phyloP scores from a whole-genome alignment of 2,888 invertebrate species.

The Apotomis betuletana region DNA sequence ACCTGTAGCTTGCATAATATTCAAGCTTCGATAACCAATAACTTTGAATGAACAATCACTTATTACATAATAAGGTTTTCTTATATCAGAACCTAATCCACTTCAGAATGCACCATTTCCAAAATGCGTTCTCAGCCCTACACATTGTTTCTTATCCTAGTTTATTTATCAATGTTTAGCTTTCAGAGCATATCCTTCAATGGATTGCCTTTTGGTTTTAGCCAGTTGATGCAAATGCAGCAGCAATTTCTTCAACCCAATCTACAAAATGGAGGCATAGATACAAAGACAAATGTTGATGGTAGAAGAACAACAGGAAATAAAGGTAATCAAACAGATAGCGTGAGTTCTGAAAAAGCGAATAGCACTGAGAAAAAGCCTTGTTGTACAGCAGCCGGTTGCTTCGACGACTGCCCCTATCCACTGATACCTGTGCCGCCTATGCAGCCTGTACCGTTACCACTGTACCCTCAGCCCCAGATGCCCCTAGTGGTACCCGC shows the following conservation, averaged over 20 bases:
- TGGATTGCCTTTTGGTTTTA: constrained; percentile 10
- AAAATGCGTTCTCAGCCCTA: constrained; percentile 16
- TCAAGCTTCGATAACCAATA: not conserved
- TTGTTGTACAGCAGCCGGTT: constrained; percentile 34
- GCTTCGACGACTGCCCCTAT: constrained; percentile 28
- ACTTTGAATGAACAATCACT: constrained; percentile 27
- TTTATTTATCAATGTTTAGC: constrained; percentile 8
- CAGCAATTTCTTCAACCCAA: not conserved
- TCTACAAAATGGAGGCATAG: not conserved
- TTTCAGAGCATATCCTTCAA: constrained; percentile 21
- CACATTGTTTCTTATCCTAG: constrained; percentile 9
- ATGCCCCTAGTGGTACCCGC: constrained; percentile 60
- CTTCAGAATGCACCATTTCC: constrained; percentile 9
- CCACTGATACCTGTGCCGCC: constrained; percentile 37
- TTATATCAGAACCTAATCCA: constrained; percentile 13
- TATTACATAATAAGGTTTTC: not conserved
- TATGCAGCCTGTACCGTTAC: constrained; percentile 36
- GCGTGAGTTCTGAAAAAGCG: not conserved
- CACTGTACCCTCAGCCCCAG: constrained; percentile 33
- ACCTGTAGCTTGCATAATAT: constrained; percentile 24
- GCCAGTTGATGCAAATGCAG: constrained; percentile 21
- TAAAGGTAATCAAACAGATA: not conserved
- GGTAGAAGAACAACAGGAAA: not conserved
- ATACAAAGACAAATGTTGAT: not conserved
- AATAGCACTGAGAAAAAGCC: not conserved